Evolutionary conservation across 64 coral and sea anemone species (phyloP), one percentile per base, ranked within the genome.

Genomic region (Montipora efflorescens): DNA sequence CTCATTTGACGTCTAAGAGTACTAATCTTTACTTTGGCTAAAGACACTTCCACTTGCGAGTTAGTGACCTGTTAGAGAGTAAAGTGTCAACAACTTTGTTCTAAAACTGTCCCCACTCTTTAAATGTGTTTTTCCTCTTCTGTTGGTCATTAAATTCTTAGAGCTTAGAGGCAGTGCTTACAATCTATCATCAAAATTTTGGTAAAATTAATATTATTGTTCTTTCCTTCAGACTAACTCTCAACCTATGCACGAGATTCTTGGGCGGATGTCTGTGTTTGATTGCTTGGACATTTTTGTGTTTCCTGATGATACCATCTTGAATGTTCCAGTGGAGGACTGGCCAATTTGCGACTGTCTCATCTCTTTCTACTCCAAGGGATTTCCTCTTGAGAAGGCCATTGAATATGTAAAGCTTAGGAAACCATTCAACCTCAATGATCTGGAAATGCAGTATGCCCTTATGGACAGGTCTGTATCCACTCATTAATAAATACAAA

Each of bases 331-430:
- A 7, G 87, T 99, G 28, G 97, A 99, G 21, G 86, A 96, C 6
- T 99, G 97, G 97, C 97, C 97, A 47, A 77, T 94, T 6, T 99
- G 97, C 85, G 95, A 99, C 81, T 93, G 91, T 11, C 87, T 99
- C 14, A 99, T 99, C 48, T 99, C 97, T 10, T 99, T 99, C 74
- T 99, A 95, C 86, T 99, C 97, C 9, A 92, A 57, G 88, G 97
- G 97, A 6, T 98, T 98, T 95, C 96, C 96, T 45, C 77, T 98
- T 16, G 88, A 87, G 48, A 98, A 98, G 64, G 96, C 96, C 10
- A 98, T 98, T 59, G 92, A 87, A 8, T 98, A 98, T 95, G 89
- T 93, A 5, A 80, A 98, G 20, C 78, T 98, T 10, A 84, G 96
- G 14, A 95, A 98, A 57, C 96, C 96, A 49, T 92, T 98, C 16